Evolutionary conservation across 2,113 vertebrate genomes (phyloP).

Genomic region (Hiodon alosoides): DNA sequence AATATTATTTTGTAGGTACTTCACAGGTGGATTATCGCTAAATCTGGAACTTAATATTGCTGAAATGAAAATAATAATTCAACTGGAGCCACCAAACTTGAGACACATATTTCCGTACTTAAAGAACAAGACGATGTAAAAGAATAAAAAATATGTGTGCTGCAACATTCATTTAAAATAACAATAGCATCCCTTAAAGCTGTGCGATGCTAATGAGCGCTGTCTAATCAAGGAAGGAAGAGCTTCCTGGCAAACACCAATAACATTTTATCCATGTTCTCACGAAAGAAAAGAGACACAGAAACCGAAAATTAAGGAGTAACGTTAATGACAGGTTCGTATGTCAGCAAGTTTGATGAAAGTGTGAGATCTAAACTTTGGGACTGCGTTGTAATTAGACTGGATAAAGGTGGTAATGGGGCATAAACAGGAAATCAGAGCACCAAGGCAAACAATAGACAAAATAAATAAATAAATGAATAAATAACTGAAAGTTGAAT

Average conservation of each 20-base stretch:
- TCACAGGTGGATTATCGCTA: too few relatives aligned
- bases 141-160: too few relatives aligned
- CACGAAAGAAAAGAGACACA: slow-evolving; percentile 7
- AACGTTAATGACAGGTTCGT: slow-evolving; percentile 10
- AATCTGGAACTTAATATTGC: too few relatives aligned
- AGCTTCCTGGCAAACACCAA: neutral
- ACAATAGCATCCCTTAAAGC: too few relatives aligned
- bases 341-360: slow-evolving; percentile 22
- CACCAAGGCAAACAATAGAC: slow-evolving; percentile 12
- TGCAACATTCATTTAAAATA: too few relatives aligned
- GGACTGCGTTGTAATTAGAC: slow-evolving; percentile 18
- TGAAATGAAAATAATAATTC: too few relatives aligned
- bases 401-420: slow-evolving; percentile 18
- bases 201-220: too few relatives aligned
- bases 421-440: slow-evolving; percentile 16
- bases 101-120: too few relatives aligned
- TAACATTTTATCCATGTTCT: slow-evolving; percentile 13
- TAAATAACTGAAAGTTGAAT: slow-evolving; percentile 5
- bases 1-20: neutral
- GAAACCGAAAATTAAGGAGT: slow-evolving; percentile 22
- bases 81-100: too few relatives aligned
- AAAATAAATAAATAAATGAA: neutral
- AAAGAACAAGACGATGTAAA: too few relatives aligned
- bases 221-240: too few relatives aligned
- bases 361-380: slow-evolving; percentile 21